Percentiles rank a stretch among this genome's conserved stretches.
Conservation (phyloP, 92 coral and sea anemone genomes). For the Parazoanthus darwini region DNA sequence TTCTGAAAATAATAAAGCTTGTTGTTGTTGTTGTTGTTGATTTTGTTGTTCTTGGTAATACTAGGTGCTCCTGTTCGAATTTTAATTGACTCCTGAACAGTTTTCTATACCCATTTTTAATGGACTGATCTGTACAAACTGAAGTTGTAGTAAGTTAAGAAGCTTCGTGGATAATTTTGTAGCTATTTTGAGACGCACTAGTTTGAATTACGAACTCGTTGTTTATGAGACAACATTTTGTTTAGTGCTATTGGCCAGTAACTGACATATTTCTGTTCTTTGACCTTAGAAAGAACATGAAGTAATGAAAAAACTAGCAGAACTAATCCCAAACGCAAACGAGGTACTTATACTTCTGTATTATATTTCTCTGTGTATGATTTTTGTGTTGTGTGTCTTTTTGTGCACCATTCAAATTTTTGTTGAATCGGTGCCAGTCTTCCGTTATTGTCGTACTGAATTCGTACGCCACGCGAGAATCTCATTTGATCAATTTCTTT, state of each 20-base stretch:
- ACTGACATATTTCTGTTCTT: neutral
- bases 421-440: neutral
- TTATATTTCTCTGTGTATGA: neutral
- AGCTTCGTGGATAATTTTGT: neutral
- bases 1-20: no score
- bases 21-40: no score
- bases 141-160: no score
- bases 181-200: no score
- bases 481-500: no score
- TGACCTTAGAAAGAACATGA: conserved; percentile 73
- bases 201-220: neutral
- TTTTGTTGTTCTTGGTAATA: no score
- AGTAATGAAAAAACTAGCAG: conserved; percentile 74
- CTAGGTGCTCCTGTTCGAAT: no score
- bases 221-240: neutral
- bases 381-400: neutral
- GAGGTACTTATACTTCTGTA: conserved; percentile 62
- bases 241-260: neutral
- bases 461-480: no score
- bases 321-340: conserved; percentile 84
- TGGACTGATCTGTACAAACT: no score
- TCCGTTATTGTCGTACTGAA: neutral
- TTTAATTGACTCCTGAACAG: no score
- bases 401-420: neutral
- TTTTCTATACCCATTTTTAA: no score